A percentile compares a stretch with the other conserved stretches of the same genome.
These are phyloP conservation scores for Sphaeramia orbicularis DNA, from an alignment of 2,797 vertebrate species.

Conservation along the genomic window DNA sequence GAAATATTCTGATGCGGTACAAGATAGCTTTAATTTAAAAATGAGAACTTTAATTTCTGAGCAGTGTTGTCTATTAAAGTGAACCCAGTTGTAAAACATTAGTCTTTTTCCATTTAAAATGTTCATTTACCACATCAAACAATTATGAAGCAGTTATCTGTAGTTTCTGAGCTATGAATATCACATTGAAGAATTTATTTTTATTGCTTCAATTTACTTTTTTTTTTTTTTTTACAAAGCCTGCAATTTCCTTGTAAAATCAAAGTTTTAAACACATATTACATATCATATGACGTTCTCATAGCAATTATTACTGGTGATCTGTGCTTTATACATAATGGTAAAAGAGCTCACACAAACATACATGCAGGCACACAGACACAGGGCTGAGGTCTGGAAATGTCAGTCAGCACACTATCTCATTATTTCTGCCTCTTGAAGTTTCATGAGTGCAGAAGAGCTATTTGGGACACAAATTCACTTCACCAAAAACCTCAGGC, in stretches of 20 bases:
- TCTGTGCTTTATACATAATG: slow-evolving; percentile 17
- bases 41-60: slow-evolving; percentile 35
- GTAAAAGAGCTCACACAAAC: slow-evolving; percentile 17
- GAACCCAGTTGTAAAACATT: slow-evolving; percentile 28
- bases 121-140: slow-evolving; percentile 41
- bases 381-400: slow-evolving; percentile 64
- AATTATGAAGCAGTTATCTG: slow-evolving; percentile 24
- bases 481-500: slow-evolving; percentile 59
- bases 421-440: slow-evolving; percentile 77
- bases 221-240: slow-evolving; percentile 5
- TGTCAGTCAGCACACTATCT: slow-evolving; percentile 72
- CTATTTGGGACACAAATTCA: slow-evolving; percentile 79
- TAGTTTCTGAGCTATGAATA: slow-evolving; percentile 19
- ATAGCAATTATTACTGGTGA: slow-evolving; percentile 6
- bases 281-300: neutral
- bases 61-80: slow-evolving; percentile 21
- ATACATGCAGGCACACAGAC: slow-evolving; percentile 36
- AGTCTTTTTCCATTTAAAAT: slow-evolving; percentile 12
- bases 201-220: neutral
- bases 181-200: slow-evolving; percentile 4
- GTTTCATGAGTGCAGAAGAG: slow-evolving; percentile 71
- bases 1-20: slow-evolving; percentile 9
- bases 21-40: slow-evolving; percentile 28
- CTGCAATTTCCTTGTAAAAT: slow-evolving; percentile 10
- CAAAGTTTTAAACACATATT: slow-evolving; percentile 1